Evolutionary conservation across 2,797 vertebrate species (phyloP), one percentile per base, ranked within the genome.

Genomic region (Chloroceryle amazona): DNA sequence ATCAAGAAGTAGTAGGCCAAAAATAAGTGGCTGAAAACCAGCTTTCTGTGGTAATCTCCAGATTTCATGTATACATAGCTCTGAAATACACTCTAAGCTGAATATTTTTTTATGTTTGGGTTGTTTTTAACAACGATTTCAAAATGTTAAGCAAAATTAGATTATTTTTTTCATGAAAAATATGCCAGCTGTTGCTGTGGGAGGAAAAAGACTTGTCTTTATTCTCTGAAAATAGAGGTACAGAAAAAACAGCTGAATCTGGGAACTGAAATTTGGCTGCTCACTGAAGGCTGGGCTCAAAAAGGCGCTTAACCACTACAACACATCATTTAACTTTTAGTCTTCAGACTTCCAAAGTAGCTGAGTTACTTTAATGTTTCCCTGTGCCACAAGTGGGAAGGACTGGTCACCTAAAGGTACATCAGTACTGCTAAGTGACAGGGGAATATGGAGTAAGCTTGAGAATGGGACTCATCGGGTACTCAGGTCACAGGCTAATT

Each of bases 391-490:
- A 22, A 11, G 22, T 33, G 35, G 35, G 65, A 73, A 79, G 28
- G 13, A 17, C 29, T 57, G 29, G 22, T n/a, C 28, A 44, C 6
- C 22, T 91, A n/a, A 52, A 37, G 33, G 22, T 25, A 33, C 54
- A 37, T 60, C 42, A 31, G 19, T 35, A 15, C 68, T 42, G 19
- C 37, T n/a, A 35, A 65, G 68, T 39, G 61, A 18, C 35, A 23
- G 41, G 8, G 29, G 22, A 46, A 51, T 31, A 71, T 4, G 52
- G 13, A 90, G 21, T 26, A 63, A 78, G 23, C 49, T 29, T 81
- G 57, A 71, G 65, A 83, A 71, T 0, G 0, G 35, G n/a, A 39
- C 10, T 76, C 16, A 42, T 19, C 6, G 0, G 17, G 17, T 44
- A 22, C 51, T 66, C 7, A 2, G 21, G 29, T 66, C 76, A 51